Evolutionary conservation across 2,113 vertebrate species (phyloP), one percentile per base, ranked within the genome.

Genomic region (Illadopsis cleaveri): DNA sequence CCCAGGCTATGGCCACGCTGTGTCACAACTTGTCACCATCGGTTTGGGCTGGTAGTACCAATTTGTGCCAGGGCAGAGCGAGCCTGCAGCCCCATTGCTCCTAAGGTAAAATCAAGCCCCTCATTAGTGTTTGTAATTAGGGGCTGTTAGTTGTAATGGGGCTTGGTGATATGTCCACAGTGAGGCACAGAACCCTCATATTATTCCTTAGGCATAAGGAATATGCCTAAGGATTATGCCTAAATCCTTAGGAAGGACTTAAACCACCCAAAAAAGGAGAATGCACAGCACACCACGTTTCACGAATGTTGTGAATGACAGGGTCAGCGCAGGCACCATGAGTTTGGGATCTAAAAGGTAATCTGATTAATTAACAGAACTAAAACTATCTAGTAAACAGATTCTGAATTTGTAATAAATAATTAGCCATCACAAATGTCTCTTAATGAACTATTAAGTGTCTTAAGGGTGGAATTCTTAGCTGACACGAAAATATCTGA

Each of bases 301-400:
- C 73, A 90, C 12, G 37, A 53, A 45, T 20, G n/a, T 64, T 70
- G n/a, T 60, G 31, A 38, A 19, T 69, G 82, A 64, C 60, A 78
- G 22, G 56, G 37, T 69, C 69, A 78, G 64, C 6, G 6, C 17
- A 54, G 42, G 17, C 76, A 45, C 48, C 13, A 1, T 0, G 6
- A 37, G 45, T 86, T 87, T 93, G 81, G 65, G 44, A 90, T 83
- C 65, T 45, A 83, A 81, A 69, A 81, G 11, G 28, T 93, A 86
- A 93, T 92, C 61, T 71, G 76, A 66, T 48, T 96, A 94, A 95
- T 97, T 95, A 96, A 71, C 81, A 81, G 90, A 90, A 65, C n/a
- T 50, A 88, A 92, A 87, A 53, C 53, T 76, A 79, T 53, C 94
- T 82, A 72, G 45, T 93, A 95, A 96, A 95, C 89, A 81, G 80